A percentile compares a stretch with the other conserved stretches of the same genome.
Conservation (phyloP, 2,888 invertebrate species). For the Pyralis farinalis region DNA sequence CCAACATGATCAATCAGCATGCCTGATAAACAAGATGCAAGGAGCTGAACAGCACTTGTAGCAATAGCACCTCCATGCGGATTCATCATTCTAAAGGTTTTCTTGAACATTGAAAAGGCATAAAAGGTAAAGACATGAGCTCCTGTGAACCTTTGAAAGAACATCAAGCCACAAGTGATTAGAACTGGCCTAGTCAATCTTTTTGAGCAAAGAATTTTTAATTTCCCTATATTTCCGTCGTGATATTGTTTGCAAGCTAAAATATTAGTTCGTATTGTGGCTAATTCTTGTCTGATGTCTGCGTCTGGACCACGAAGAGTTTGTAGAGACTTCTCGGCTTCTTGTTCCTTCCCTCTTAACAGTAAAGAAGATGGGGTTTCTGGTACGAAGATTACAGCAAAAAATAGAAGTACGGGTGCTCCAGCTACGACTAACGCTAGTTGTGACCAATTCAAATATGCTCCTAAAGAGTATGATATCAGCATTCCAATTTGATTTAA, state of each 20-base stretch:
- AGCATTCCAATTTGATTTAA: constrained; percentile 92
- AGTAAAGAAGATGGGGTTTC: constrained; percentile 94
- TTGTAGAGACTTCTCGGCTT: constrained; percentile 87
- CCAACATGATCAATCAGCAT: constrained; percentile 93
- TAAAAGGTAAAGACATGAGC: constrained; percentile 92
- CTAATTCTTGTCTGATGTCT: constrained; percentile 88
- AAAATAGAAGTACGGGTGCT: constrained; percentile 87
- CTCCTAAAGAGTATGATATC: constrained; percentile 89
- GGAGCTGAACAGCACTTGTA: constrained; percentile 90
- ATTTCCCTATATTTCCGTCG: constrained; percentile 50
- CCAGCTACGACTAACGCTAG: constrained; percentile 89
- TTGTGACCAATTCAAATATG: constrained; percentile 90
- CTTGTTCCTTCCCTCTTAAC: constrained; percentile 86
- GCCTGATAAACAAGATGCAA: constrained; percentile 90
- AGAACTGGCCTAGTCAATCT: constrained; percentile 84
- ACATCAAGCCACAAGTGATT: constrained; percentile 92
- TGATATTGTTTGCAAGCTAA: constrained; percentile 67
- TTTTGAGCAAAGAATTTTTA: constrained; percentile 61
- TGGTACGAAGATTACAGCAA: constrained; percentile 88
- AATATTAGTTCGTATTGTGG: constrained; percentile 86
- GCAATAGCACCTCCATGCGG: constrained; percentile 92
- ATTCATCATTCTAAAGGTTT: constrained; percentile 89
- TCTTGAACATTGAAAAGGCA: constrained; percentile 91
- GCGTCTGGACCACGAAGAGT: constrained; percentile 90
- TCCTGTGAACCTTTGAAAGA: constrained; percentile 92